Evolutionary conservation across 2,113 vertebrate genomes (phyloP).

Genomic region (Merops nubicus): DNA sequence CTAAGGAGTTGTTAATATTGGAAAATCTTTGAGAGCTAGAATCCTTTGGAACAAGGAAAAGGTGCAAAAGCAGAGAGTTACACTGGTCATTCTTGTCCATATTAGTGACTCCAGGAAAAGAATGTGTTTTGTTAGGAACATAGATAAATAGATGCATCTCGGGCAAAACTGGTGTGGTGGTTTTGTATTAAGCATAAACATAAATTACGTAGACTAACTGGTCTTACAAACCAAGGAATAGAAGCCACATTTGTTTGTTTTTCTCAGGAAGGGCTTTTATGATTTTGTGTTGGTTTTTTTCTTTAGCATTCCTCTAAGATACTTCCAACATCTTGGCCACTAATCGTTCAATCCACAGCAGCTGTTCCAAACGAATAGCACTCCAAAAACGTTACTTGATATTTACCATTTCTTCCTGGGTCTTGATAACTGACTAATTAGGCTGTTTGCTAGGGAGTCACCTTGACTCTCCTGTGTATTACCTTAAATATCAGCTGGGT

Average conservation of each 20-base stretch:
- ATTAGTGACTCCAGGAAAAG: not conserved
- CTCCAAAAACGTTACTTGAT: not conserved
- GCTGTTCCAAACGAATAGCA: not conserved
- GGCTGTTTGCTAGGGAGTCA: not conserved
- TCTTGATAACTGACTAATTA: not conserved
- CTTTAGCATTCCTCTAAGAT: not conserved
- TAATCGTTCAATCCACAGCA: not conserved
- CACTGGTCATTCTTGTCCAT: fast-evolving
- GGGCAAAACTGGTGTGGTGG: not conserved
- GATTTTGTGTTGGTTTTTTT: not conserved
- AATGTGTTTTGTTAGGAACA: not conserved
- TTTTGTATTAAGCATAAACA: not conserved
- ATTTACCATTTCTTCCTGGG: not conserved
- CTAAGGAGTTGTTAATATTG: not conserved
- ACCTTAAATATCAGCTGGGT: not conserved
- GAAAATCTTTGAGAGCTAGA: not conserved
- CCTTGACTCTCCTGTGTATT: not conserved
- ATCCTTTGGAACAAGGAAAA: not conserved
- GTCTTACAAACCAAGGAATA: not conserved
- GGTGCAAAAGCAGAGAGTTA: not conserved
- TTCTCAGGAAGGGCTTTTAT: not conserved
- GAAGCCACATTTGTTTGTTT: not conserved
- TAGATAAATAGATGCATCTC: not conserved
- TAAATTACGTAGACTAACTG: not conserved
- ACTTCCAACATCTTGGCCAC: not conserved